Base-by-base conservation (phyloP, 2,888 invertebrate species). In the Drosophila stalkeri region DNA sequence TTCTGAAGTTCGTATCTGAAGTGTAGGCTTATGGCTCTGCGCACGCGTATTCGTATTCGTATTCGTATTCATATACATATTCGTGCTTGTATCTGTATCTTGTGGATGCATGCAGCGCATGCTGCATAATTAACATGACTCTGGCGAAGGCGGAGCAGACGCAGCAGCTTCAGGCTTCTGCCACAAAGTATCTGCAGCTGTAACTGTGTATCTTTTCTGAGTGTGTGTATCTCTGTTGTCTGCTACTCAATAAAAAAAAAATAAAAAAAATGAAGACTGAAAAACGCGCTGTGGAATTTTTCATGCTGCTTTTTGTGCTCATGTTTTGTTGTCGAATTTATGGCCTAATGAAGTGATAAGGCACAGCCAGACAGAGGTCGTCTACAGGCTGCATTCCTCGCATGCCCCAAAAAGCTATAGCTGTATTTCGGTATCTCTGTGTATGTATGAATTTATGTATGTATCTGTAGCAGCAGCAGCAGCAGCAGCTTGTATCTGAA, bases 321-420 rank as follows among this genome's bases (percentile, higher is more conserved):
- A 80, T 81, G 77, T 83, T 79, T 71, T 82, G 69, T 72, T 86
- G 77, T 80, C 75, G 77, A 80, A 82, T 82, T 86, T 83, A 82
- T 84, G 78, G 86, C 83, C 83, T 84, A 84, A 84, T 84, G 83
- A 84, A 84, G 86, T 84, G 83, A 86, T 84, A 84, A 86, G 86
- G 72, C 83, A 67, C 20, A 56, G 39, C 71, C 67, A 81, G 70
- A 80, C 72, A 72, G 72, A 83, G 75, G 77, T 85, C 80, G 71
- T 76, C 89, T 75, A 77, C 69, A 60, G 60, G 59, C 69, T 70
- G 81, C 90, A 86, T 86, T 90, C 90, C 86, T 80, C 72, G 64
- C 68, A 89, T 89, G 74, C 91, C 86, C 76, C 80, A 64, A 55
- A 47, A 68, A 68, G 62, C 56, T 54, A 47, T 76, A 51, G 52